Percentiles rank a stretch among this genome's conserved stretches.
Conservation (phyloP, 2,888 invertebrate genomes). For the Eremobia ochroleuca region DNA sequence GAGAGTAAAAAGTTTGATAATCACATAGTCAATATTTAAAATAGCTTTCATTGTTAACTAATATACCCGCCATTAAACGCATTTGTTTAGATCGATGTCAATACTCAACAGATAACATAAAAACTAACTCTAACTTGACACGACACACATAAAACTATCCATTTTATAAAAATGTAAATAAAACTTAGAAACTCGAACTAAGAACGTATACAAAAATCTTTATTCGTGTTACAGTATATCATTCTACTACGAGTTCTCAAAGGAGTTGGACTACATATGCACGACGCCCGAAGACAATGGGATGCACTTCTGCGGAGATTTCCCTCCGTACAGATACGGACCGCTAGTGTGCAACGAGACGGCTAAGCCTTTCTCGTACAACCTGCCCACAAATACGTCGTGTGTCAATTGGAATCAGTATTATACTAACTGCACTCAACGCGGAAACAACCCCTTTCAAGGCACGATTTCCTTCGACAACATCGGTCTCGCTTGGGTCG, state of each 20-base stretch:
- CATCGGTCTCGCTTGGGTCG: slow-evolving; percentile 99
- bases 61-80: slow-evolving; percentile 25
- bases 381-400: slow-evolving; percentile 93
- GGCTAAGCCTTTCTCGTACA: slow-evolving; percentile 91
- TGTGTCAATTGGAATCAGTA: slow-evolving; percentile 99
- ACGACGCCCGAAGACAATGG: slow-evolving; percentile 98
- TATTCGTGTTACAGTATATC: slow-evolving; percentile 90
- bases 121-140: slow-evolving; percentile 40
- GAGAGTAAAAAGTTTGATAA: slow-evolving; percentile 12
- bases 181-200: neutral
- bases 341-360: slow-evolving; percentile 95
- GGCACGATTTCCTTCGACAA: slow-evolving; percentile 99
- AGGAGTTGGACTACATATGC: slow-evolving; percentile 99
- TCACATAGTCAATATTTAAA: slow-evolving; percentile 2
- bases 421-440: slow-evolving; percentile 98
- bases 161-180: slow-evolving; percentile 1
- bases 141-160: slow-evolving; percentile 33
- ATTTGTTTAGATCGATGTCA: slow-evolving; percentile 27
- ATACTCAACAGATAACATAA: slow-evolving; percentile 25
- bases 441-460: slow-evolving; percentile 99
- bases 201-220: slow-evolving; percentile 8
- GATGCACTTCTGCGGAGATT: slow-evolving; percentile 97
- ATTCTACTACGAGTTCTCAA: slow-evolving; percentile 96
- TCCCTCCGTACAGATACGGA: slow-evolving; percentile 95
- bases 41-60: slow-evolving; percentile 41